Conservation (phyloP, 2,113 vertebrate genomes). For the Brevimyrus niger region DNA sequence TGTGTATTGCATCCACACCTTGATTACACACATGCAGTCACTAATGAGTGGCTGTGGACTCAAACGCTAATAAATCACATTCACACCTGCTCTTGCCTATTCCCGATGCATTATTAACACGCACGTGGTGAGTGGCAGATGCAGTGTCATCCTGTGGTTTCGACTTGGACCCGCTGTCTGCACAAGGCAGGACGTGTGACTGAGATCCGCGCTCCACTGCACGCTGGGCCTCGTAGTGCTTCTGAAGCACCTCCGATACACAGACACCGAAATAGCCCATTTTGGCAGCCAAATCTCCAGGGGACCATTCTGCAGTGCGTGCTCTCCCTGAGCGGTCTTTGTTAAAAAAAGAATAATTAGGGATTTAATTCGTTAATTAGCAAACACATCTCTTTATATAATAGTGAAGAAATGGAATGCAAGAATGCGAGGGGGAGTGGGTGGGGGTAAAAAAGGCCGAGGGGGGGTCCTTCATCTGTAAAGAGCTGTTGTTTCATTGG, state of each 20-base stretch:
- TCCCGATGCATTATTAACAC: not conserved
- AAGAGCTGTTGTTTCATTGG: not conserved
- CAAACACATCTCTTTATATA: not conserved
- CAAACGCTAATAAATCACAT: not conserved
- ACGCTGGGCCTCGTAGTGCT: not conserved
- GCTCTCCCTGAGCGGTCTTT: not conserved
- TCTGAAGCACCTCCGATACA: not conserved
- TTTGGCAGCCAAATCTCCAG: not conserved
- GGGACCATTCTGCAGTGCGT: too few species aligned
- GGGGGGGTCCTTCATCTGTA: not conserved
- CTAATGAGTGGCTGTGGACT: not conserved
- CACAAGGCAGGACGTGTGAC: not conserved
- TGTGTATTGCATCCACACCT: not conserved
- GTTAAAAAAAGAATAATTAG: constrained; percentile 7
- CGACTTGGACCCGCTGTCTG: not conserved
- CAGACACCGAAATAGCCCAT: not conserved
- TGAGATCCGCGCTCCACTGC: not conserved
- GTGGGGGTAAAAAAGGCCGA: not conserved
- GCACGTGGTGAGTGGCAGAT: too few species aligned
- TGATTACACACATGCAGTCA: not conserved
- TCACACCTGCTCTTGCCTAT: not conserved
- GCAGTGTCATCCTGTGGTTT: not conserved
- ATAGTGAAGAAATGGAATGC: not conserved
- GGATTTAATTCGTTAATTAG: constrained; percentile 11
- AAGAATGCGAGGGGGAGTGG: not conserved